phyloP scores from a whole-genome alignment of 1,140 invertebrate species.

The Linepithema humile region DNA sequence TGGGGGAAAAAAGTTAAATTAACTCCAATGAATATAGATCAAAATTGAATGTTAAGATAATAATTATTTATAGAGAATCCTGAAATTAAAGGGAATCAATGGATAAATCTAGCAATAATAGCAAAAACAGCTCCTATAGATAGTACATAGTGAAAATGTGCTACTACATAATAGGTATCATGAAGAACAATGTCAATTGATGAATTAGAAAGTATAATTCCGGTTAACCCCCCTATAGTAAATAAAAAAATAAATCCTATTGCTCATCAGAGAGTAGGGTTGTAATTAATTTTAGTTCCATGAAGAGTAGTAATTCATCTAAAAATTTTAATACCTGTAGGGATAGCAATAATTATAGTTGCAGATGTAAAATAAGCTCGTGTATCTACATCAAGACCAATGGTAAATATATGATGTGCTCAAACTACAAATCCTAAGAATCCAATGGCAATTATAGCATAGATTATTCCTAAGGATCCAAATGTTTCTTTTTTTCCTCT shows the following conservation, averaged over 20 bases:
- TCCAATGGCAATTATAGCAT: constrained; percentile 88
- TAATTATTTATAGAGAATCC: constrained; percentile 76
- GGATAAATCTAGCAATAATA: too few species aligned
- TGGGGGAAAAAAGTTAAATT: constrained; percentile 85
- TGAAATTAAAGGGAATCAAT: too few species aligned
- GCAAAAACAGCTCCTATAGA: neutral
- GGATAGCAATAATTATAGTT: constrained; percentile 81
- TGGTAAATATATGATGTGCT: constrained; percentile 88
- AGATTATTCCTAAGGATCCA: constrained; percentile 83
- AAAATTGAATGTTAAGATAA: too few species aligned
- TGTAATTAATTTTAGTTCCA: neutral
- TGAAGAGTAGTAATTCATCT: neutral
- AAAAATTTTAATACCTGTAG: constrained; percentile 17
- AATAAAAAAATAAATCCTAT: too few species aligned
- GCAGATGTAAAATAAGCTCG: constrained; percentile 85
- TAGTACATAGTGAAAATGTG: neutral
- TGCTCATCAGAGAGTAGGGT: neutral
- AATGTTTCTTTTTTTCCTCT: constrained; percentile 86
- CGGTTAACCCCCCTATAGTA: too few species aligned
- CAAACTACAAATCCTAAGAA: constrained; percentile 89
- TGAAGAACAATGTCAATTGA: neutral
- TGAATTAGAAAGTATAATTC: neutral
- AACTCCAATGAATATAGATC: constrained; percentile 73
- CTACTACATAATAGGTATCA: neutral
- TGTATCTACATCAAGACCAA: constrained; percentile 84